Base-by-base conservation (phyloP, 92 coral and sea anemone species). In the Blastomussa wellsi region DNA sequence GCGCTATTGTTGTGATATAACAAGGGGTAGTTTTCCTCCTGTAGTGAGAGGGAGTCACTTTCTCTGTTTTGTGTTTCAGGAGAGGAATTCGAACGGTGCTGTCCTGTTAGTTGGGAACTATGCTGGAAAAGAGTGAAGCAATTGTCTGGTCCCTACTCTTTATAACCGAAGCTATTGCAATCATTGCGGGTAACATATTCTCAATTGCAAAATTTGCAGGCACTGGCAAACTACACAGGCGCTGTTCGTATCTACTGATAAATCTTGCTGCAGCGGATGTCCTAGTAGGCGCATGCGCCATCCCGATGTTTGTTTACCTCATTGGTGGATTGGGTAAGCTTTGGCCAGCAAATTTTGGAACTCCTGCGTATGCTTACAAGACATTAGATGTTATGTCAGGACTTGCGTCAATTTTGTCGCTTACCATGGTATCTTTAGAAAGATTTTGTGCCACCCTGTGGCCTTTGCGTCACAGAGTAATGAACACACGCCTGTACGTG, bases 241-340 rank as follows among this genome's bases (percentile, higher is more conserved):
- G 86, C 55, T 72, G 86, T 39, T 72, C 81, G 10, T 83, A 83
- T 49, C 65, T 83, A 19, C 29, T 83, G 74, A 83, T 83, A 57
- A 83, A 83, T 47, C 71, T 83, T 28, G 87, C 87, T 22, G 72
- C 81, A 20, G 87, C 87, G 62, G 87, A 83, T 69, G 59, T 75
- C 36, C 80, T 83, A 20, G 87, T 83, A 10, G 87, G 87, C 57
- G 87, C 87, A 62, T 83, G 35, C 49, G 80, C 87, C 37, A 60
- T 74, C 13, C 87, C 87, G n/a, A 39, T 74, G 47, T 13, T 74
- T 31, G 81, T 74, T 1, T 83, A 59, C 74, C 29, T 74, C 31
- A 74, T 83, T 64, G 87, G 87, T 22, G 87, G 73, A 31, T 51
- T 36, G 31, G 72, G 47, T 13, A 44, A 42, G 7, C 32, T 82